Evolutionary conservation across 2,888 invertebrate species (phyloP).

Genomic region (Syrphus vitripennis): DNA sequence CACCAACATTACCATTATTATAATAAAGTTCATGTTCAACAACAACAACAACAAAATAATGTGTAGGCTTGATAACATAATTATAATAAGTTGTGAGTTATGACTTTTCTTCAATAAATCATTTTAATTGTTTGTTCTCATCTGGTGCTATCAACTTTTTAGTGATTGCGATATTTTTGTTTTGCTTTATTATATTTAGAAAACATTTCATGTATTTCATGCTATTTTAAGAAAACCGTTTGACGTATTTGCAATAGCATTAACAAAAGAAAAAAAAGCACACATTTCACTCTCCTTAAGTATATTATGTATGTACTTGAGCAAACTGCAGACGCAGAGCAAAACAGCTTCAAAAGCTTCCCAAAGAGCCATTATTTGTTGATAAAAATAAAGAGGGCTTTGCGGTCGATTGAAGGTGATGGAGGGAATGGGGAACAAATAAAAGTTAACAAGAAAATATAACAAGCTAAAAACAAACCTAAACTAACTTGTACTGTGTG

Average conservation of each 20-base stretch:
- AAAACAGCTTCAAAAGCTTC: not conserved
- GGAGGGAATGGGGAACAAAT: not conserved
- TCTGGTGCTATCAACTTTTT: not conserved
- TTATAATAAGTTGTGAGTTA: not conserved
- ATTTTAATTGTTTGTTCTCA: conserved; percentile 31
- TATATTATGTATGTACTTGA: no score
- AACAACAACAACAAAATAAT: not conserved
- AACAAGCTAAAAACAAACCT: conserved; percentile 21
- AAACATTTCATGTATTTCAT: not conserved
- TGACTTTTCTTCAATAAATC: conserved; percentile 12
- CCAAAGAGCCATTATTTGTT: not conserved
- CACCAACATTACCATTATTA: not conserved
- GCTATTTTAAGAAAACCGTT: conserved; percentile 53
- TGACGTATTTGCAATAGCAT: conserved; percentile 28
- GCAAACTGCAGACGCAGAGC: not conserved
- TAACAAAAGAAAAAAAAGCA: conserved; percentile 5
- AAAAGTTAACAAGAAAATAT: not conserved
- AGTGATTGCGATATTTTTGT: not conserved
- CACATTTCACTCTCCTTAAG: not conserved
- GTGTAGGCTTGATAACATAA: conserved; percentile 15
- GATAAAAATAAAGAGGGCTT: conserved; percentile 17
- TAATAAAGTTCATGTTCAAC: not conserved
- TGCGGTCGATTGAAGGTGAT: conserved; percentile 6
- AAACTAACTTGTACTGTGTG: conserved; percentile 3
- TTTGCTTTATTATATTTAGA: not conserved